phyloP scores from a whole-genome alignment of 2,797 vertebrate genomes.

The Columba guinea region DNA sequence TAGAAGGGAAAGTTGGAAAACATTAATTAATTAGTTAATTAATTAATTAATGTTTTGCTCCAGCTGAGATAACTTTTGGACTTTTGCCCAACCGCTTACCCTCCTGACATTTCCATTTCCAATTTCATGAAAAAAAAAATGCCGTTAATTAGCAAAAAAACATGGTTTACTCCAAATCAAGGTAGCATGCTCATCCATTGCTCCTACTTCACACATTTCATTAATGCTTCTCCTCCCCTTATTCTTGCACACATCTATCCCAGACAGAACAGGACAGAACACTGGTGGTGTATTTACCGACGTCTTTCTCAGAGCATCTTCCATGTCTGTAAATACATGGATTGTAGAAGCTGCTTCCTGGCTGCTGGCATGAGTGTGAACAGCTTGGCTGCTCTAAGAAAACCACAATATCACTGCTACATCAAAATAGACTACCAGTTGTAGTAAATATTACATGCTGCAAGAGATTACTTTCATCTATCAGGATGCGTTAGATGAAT shows the following conservation, averaged over 20 bases:
- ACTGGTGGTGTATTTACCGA: background rate
- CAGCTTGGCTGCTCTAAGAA: background rate
- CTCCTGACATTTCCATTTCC: background rate
- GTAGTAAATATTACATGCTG: background rate
- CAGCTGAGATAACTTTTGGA: background rate
- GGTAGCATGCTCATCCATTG: accelerated
- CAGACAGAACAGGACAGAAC: background rate
- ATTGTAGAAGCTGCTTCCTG: background rate
- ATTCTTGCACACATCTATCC: background rate
- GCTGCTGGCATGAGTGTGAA: background rate
- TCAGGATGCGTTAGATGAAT: background rate
- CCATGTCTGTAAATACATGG: background rate
- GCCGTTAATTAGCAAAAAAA: background rate
- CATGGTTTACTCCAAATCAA: background rate
- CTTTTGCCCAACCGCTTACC: background rate
- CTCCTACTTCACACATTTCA: background rate
- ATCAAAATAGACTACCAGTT: background rate
- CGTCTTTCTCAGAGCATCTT: background rate
- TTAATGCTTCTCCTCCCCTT: background rate
- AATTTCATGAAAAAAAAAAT: background rate
- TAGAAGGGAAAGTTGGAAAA: background rate
- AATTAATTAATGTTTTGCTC: background rate
- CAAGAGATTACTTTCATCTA: background rate
- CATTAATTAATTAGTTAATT: background rate
- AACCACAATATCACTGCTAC: background rate